Evolutionary conservation across 2,888 invertebrate species (phyloP).

Genomic region (Lacanobia wlatinum): DNA sequence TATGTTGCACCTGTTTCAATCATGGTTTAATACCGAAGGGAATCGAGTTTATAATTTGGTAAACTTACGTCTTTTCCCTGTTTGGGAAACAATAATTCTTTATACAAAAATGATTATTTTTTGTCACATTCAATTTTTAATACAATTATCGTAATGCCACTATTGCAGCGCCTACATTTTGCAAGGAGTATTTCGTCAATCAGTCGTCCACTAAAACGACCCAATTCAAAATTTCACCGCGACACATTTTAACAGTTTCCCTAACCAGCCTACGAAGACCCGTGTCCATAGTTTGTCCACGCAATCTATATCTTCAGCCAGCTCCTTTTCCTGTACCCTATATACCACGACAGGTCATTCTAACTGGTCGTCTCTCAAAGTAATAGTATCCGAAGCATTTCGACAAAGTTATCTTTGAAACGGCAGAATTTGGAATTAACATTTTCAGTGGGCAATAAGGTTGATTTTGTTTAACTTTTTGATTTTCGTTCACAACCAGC

Average conservation of each 20-base stretch:
- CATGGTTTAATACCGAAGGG: background rate
- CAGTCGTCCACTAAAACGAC: background rate
- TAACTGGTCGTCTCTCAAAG: slow-evolving; percentile 47
- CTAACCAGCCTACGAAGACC: slow-evolving; percentile 57
- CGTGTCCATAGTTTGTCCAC: slow-evolving; percentile 39
- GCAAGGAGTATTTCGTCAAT: background rate
- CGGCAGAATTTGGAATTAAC: slow-evolving; percentile 16
- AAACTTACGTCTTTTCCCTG: no score
- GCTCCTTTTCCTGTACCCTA: slow-evolving; percentile 46
- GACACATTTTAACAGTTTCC: slow-evolving; percentile 69
- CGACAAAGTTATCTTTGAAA: slow-evolving; percentile 18
- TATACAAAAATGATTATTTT: background rate
- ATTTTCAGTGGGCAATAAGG: background rate
- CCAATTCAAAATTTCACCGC: slow-evolving; percentile 45
- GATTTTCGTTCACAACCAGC: slow-evolving; percentile 4
- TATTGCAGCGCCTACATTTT: background rate
- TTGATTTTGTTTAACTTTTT: slow-evolving; percentile 7
- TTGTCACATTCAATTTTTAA: background rate
- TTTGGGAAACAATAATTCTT: background rate
- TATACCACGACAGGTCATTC: slow-evolving; percentile 43
- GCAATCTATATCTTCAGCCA: slow-evolving; percentile 43
- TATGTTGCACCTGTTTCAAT: no score
- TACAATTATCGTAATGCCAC: no score
- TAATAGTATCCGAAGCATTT: slow-evolving; percentile 41
- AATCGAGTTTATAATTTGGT: background rate